Base-by-base conservation (phyloP, 2,113 vertebrate genomes). In the Caranx melampygus region DNA sequence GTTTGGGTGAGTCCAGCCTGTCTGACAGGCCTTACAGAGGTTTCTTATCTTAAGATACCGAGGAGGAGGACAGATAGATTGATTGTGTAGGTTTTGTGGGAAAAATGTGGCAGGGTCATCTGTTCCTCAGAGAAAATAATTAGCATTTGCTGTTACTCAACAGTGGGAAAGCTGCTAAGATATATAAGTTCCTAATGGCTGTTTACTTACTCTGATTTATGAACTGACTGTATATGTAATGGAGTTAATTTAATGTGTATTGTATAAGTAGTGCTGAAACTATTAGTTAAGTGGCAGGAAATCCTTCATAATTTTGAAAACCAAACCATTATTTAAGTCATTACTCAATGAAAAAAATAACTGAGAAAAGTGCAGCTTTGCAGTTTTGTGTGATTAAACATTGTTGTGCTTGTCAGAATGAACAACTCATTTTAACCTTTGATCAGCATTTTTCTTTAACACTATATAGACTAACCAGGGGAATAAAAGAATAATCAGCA, bases 1-100 rank as follows among this genome's bases (percentile, higher is more conserved):
- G 97, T 7, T 81, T 97, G 82, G 97, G 97, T 99, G 90, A 97
- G 96, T 94, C 64, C 66, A 37, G 55, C 59, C 45, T 68, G 26
- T 44, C 31, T 58, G 61, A 65, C 33, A 33, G 58, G 35, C 31
- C 15, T 66, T 14, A 16, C 13, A 2, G 31, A 55, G 21, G 60
- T 63, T 44, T 75, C 40, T 11, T 26, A 44, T 79, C 18, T 45
- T 16, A 59, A 42, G 26, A 49, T 31, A 68, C 21, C 44, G 34
- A 3, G 3, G 45, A n/a, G 10, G 1, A 35, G 6, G 42, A 71
- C 20, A 57, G 40, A 60, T 4, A 26, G 21, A 42, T 15, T 47
- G 3, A 21, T 18, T 2, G 5, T 37, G 58, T 34, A 15, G 13
- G 37, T n/a, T 12, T 51, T 47, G 11, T 51, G 37, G 16, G 67